These are phyloP conservation scores for Episyrphus balteatus DNA, from an alignment of 1,140 invertebrate species.

Conservation along the genomic window DNA sequence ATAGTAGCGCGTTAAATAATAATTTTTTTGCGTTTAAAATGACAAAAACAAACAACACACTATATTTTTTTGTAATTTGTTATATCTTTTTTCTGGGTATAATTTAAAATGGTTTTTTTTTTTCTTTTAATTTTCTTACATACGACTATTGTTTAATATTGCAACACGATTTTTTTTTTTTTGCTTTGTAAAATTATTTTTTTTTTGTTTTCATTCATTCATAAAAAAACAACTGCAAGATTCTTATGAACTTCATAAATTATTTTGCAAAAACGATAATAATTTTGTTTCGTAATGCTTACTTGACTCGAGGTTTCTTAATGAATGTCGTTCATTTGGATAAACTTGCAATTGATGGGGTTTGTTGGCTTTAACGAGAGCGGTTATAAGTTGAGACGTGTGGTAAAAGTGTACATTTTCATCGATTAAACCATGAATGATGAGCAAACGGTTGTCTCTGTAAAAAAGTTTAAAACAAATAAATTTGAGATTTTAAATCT, in stretches of 20 bases:
- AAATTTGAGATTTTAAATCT: neutral
- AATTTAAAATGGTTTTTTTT: no score
- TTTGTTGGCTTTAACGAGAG: conserved; percentile 83
- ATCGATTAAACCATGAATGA: conserved; percentile 95
- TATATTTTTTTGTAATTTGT: no score
- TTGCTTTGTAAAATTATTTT: no score
- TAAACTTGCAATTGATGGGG: conserved; percentile 85
- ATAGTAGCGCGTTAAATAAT: no score
- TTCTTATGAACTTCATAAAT: conserved; percentile 53
- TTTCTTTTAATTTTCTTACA: no score
- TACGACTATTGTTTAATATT: no score
- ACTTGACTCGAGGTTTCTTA: conserved; percentile 82
- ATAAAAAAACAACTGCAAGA: no score
- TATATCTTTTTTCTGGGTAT: no score
- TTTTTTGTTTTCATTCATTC: no score
- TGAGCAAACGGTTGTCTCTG: conserved; percentile 86
- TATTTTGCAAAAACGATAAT: conserved; percentile 82
- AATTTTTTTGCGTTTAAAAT: no score
- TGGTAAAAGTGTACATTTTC: conserved; percentile 99
- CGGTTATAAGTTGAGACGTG: conserved; percentile 81
- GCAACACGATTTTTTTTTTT: no score
- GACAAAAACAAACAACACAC: no score
- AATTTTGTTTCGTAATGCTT: conserved; percentile 94
- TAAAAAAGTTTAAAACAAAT: conserved; percentile 20
- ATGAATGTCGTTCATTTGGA: conserved; percentile 87